A percentile compares a stretch with the other conserved stretches of the same genome.
Conservation (phyloP, 2,113 vertebrate genomes). For the Notothenia rossii region DNA sequence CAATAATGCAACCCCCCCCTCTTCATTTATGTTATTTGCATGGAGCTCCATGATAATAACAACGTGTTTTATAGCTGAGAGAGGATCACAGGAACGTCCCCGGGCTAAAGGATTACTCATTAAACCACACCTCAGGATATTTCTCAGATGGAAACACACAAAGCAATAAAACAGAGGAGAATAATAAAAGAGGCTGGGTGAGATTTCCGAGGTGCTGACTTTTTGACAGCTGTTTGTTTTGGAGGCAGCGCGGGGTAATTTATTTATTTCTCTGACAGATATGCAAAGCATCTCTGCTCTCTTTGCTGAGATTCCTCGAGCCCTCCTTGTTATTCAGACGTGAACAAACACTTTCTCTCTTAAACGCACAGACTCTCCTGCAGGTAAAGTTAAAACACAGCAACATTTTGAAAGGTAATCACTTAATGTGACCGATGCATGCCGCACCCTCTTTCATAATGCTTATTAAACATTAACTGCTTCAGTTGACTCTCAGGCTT, state of each 20-base stretch:
- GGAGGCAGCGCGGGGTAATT: constrained; percentile 60
- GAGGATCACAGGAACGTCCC: constrained; percentile 65
- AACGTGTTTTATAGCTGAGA: constrained; percentile 61
- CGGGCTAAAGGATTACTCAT: constrained; percentile 68
- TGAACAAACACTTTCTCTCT: constrained; percentile 37
- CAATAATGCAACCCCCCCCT: constrained; percentile 42
- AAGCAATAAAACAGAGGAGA: constrained; percentile 50
- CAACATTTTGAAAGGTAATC: constrained; percentile 39
- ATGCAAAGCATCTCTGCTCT: constrained; percentile 60
- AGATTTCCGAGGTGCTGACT: constrained; percentile 71
- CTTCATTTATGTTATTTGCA: constrained; percentile 74
- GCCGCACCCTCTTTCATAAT: constrained; percentile 53
- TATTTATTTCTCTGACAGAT: constrained; percentile 77
- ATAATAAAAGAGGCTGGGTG: constrained; percentile 55
- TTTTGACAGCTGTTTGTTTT: constrained; percentile 81
- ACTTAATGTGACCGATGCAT: constrained; percentile 31
- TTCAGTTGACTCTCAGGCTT: constrained; percentile 64
- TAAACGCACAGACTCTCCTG: constrained; percentile 25
- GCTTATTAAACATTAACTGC: constrained; percentile 65
- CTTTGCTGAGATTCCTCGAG: constrained; percentile 60
- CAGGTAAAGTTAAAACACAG: constrained; percentile 37
- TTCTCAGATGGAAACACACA: constrained; percentile 64
- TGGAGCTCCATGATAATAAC: constrained; percentile 68
- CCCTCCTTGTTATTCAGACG: constrained; percentile 70
- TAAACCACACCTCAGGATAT: constrained; percentile 67